Percentiles rank a stretch among this genome's conserved stretches.
Evolutionary conservation across 2,797 vertebrate species (phyloP).

Genomic region (Sparus aurata): DNA sequence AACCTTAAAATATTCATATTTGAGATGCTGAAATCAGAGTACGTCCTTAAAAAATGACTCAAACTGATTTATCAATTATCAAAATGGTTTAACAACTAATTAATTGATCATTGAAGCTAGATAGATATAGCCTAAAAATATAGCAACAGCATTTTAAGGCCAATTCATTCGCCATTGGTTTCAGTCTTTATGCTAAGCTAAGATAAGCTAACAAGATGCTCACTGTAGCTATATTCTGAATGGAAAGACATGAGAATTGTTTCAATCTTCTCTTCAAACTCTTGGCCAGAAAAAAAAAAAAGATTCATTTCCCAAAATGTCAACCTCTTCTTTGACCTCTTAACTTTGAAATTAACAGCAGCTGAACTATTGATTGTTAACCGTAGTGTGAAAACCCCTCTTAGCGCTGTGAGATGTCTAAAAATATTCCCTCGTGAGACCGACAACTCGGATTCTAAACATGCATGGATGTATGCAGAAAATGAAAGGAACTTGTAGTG

Average conservation of each 20-base stretch:
- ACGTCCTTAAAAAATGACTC: no score
- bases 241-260: neutral
- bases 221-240: neutral
- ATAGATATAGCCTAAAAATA: no score
- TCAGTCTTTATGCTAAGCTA: neutral
- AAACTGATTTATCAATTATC: no score
- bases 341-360: neutral
- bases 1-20: no score
- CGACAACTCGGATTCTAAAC: constrained; percentile 11
- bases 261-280: neutral
- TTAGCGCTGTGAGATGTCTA: neutral
- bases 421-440: neutral
- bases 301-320: neutral
- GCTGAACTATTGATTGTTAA: neutral
- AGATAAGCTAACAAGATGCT: neutral
- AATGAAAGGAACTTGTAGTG: constrained; percentile 4
- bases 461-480: constrained; percentile 9
- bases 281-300: neutral
- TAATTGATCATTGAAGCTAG: no score
- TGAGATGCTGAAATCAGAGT: no score
- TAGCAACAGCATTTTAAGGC: no score
- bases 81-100: no score
- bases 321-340: neutral
- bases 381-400: constrained; percentile 10
- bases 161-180: neutral